Percentiles rank a stretch among this genome's conserved stretches.
Evolutionary conservation across 2,113 vertebrate genomes (phyloP).

Genomic region (Nestor notabilis): DNA sequence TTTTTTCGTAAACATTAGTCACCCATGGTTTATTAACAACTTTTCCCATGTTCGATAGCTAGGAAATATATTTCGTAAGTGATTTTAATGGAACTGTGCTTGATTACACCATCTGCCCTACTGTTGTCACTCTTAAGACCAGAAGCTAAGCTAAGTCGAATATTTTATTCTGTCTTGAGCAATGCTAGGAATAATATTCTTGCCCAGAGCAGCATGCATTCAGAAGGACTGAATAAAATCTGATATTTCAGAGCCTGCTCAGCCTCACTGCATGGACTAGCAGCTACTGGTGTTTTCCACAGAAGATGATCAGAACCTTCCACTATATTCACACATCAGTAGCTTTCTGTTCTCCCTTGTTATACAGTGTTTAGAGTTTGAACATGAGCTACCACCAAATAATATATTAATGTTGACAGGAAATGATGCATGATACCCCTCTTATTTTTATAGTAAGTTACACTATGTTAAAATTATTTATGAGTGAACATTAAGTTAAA

Average conservation of each 20-base stretch:
- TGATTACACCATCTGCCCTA: neutral
- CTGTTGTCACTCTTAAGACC: neutral
- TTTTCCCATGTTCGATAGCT: neutral
- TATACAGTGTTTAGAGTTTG: neutral
- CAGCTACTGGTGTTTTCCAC: neutral
- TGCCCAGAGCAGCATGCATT: neutral
- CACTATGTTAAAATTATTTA: neutral
- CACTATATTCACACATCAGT: neutral
- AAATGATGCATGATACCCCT: neutral
- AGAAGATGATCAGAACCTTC: neutral
- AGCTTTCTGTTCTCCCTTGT: neutral
- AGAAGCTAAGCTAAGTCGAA: neutral
- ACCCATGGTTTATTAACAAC: neutral
- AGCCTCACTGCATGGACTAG: neutral
- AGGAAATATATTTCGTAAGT: neutral
- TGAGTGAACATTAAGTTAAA: slow-evolving; percentile 28
- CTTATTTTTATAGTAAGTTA: neutral
- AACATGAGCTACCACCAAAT: neutral
- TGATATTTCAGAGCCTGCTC: neutral
- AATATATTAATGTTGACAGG: neutral
- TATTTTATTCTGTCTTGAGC: neutral
- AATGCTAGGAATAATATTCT: neutral
- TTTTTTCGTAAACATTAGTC: neutral
- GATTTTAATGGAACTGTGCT: neutral
- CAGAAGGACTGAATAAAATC: neutral